Evolutionary conservation across 1,140 invertebrate species (phyloP), one percentile per base, ranked within the genome.

Genomic region (Heterodera carotae): DNA sequence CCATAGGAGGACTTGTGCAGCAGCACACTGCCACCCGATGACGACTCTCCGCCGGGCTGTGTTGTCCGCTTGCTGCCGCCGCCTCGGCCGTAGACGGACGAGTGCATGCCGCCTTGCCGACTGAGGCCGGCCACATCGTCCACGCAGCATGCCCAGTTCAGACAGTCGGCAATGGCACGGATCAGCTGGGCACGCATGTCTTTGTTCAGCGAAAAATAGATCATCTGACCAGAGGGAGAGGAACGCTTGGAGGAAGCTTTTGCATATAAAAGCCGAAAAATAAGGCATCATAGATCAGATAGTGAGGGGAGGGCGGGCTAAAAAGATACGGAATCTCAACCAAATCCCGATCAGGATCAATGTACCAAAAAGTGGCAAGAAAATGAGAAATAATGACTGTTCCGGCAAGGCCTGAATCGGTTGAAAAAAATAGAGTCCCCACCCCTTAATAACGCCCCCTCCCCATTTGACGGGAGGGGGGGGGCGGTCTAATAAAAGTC

Each of bases 151-250:
- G 81, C 39, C 36, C 64, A 76, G 31, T 71, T 68, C 27, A 84
- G 53, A 59, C 83, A 76, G 67, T 82, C 82, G 31, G 64, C 64
- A 18, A 83, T 56, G 22, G 83, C 82, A 25, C 43, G 53, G 56
- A 81, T 78, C 29, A 83, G 59, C 72, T 83, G 82, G 10, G 74
- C 66, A 27, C 83, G 75, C 85, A 86, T 81, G 64, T 86, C 85
- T 69, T 86, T 84, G 53, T 86, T 86, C 36, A 86, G 56, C 27
- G 86, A 85, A 43, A 85, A 85, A 64, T 81, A 82, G 69, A 81
- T 81, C 33, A 81, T 31, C 59, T 66, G 25, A 12, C 18, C 12
- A 25, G 33, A 22, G 18, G 27, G 10, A 10, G 36, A 4, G 4
- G 36, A 39, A 31, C 62, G 22, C 3, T 15, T 59, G 29, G 56